Evolutionary conservation across 2,113 vertebrate species (phyloP).

Genomic region (Aythya baeri): DNA sequence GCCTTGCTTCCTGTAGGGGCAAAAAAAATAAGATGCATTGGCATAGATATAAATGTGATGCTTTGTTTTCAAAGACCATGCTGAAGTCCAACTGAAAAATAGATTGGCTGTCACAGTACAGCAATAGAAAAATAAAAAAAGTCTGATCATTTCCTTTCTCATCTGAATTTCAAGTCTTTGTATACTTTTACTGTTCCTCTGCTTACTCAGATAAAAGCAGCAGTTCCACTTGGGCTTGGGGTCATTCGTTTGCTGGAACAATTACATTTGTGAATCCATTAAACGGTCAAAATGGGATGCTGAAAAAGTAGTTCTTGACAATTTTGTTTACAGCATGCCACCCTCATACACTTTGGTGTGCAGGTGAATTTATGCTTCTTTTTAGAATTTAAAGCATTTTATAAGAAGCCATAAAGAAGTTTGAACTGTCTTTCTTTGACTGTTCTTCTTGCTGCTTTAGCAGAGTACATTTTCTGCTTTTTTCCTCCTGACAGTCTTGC

Average conservation of each 20-base stretch:
- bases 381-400: background rate
- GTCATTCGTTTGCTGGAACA: background rate
- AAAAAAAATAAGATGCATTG: background rate
- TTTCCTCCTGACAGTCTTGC: background rate
- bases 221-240: background rate
- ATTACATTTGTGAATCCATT: background rate
- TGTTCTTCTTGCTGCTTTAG: background rate
- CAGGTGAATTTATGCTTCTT: background rate
- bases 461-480: background rate
- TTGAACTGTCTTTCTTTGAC: background rate
- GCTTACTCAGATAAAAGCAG: background rate
- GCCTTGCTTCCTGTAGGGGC: background rate
- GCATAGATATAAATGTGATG: fast-evolving
- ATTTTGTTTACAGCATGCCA: background rate
- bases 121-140: background rate
- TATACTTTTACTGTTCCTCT: background rate
- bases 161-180: background rate
- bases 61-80: background rate
- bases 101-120: background rate
- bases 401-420: background rate
- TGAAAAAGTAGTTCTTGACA: background rate
- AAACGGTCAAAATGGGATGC: background rate
- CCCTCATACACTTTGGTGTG: background rate
- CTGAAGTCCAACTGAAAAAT: background rate
- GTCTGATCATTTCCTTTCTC: background rate